These are phyloP conservation scores for Solen grandis DNA, from an alignment of 1,140 invertebrate genomes.

Conservation along the genomic window DNA sequence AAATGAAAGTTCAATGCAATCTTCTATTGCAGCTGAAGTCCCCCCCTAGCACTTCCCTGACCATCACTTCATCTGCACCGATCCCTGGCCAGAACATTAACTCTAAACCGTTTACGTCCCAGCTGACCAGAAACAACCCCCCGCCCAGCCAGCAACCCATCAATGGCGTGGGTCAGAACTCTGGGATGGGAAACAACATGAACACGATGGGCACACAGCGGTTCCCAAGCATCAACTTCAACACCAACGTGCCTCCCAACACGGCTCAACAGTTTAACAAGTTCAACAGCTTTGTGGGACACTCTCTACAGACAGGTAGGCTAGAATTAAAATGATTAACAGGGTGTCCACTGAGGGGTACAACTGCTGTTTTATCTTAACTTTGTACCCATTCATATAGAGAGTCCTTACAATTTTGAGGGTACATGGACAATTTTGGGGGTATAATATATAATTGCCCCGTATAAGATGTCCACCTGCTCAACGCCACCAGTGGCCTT, in stretches of 20 bases:
- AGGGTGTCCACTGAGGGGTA: too few species aligned
- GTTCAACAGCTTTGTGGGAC: constrained; percentile 24
- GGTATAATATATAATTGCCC: too few species aligned
- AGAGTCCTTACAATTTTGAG: too few species aligned
- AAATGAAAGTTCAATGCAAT: too few species aligned
- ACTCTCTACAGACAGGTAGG: neutral
- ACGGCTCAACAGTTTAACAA: constrained; percentile 42
- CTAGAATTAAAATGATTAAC: too few species aligned
- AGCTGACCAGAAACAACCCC: constrained; percentile 32
- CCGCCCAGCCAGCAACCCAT: neutral
- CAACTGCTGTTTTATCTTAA: too few species aligned
- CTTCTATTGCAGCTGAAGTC: constrained; percentile 66
- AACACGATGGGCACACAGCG: constrained; percentile 20
- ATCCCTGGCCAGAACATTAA: constrained; percentile 54
- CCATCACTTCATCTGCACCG: constrained; percentile 5
- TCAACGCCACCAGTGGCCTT: too few species aligned
- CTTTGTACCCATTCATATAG: too few species aligned
- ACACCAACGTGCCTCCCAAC: constrained; percentile 29
- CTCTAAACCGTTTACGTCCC: constrained; percentile 55
- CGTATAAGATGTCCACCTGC: too few species aligned
- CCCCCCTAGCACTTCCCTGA: constrained; percentile 41
- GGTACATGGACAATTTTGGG: too few species aligned
- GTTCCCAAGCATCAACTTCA: constrained; percentile 44
- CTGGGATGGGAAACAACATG: neutral
- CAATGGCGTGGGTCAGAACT: neutral